A percentile compares a stretch with the other conserved stretches of the same genome.
phyloP scores from a whole-genome alignment of 2,888 invertebrate species.

The Antheraea assamensis region DNA sequence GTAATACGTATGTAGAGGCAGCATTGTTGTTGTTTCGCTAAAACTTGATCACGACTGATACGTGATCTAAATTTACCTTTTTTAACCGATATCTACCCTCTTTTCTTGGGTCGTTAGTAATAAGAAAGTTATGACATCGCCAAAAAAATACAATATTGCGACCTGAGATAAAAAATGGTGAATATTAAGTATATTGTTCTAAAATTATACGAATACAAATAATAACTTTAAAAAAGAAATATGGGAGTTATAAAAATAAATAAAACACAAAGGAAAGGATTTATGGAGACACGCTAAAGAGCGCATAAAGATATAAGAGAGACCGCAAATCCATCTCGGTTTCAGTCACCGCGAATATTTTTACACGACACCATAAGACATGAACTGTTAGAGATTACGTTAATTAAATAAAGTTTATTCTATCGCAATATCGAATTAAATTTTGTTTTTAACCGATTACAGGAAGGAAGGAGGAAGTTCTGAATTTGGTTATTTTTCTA shows the following conservation, averaged over 20 bases:
- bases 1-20: no score
- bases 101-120: no score
- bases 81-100: no score
- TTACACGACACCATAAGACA: constrained; percentile 12
- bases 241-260: constrained; percentile 1
- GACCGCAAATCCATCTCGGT: constrained; percentile 16
- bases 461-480: no score
- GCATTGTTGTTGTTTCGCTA: no score
- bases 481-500: no score
- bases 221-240: background rate
- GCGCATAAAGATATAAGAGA: constrained; percentile 19
- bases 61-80: no score
- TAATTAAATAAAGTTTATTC: background rate
- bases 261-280: constrained; percentile 17
- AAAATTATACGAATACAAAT: background rate
- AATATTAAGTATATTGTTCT: background rate
- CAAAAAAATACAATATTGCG: no score
- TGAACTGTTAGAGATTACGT: background rate
- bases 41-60: no score
- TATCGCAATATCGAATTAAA: background rate
- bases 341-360: constrained; percentile 17
- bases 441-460: background rate
- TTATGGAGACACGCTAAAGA: constrained; percentile 21
- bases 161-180: no score
- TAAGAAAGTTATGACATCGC: no score